A percentile compares a stretch with the other conserved stretches of the same genome.
These are phyloP conservation scores for Cyclura pinguis DNA, from an alignment of 2,797 vertebrate genomes.

Conservation along the genomic window DNA sequence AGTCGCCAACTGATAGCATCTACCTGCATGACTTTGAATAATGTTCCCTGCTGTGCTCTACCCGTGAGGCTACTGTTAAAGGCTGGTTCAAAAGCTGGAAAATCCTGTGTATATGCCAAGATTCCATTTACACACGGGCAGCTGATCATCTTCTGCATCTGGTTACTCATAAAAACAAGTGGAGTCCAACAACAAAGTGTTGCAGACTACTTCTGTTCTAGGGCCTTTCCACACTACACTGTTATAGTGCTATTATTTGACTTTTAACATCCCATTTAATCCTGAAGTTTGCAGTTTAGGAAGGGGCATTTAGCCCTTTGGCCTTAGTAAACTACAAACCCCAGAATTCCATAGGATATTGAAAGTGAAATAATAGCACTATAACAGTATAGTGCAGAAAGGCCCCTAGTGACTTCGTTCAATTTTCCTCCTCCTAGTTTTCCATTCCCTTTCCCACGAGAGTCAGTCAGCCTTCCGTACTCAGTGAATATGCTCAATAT, in stretches of 20 bases:
- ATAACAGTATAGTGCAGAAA: too few relatives aligned
- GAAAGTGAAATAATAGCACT: too few relatives aligned
- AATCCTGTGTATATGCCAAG: not conserved
- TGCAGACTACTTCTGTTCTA: not conserved
- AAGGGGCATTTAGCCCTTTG: too few relatives aligned
- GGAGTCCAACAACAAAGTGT: not conserved
- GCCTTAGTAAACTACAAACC: too few relatives aligned
- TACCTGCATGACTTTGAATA: not conserved
- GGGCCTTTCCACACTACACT: too few relatives aligned
- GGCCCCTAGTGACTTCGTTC: not conserved
- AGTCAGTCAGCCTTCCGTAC: not conserved
- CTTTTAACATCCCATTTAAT: too few relatives aligned
- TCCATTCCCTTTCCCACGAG: not conserved
- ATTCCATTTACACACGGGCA: not conserved
- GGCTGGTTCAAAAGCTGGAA: not conserved
- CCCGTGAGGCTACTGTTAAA: not conserved
- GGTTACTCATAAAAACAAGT: not conserved
- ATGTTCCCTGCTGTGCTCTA: not conserved
- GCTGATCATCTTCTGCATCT: not conserved
- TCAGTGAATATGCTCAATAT: too few relatives aligned
- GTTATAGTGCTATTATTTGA: too few relatives aligned
- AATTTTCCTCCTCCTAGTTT: not conserved
- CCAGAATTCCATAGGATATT: too few relatives aligned
- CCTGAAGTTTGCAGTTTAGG: too few relatives aligned
- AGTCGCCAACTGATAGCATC: too few relatives aligned